Evolutionary conservation across 2,888 invertebrate species (phyloP).

Genomic region (Beris morrisii): DNA sequence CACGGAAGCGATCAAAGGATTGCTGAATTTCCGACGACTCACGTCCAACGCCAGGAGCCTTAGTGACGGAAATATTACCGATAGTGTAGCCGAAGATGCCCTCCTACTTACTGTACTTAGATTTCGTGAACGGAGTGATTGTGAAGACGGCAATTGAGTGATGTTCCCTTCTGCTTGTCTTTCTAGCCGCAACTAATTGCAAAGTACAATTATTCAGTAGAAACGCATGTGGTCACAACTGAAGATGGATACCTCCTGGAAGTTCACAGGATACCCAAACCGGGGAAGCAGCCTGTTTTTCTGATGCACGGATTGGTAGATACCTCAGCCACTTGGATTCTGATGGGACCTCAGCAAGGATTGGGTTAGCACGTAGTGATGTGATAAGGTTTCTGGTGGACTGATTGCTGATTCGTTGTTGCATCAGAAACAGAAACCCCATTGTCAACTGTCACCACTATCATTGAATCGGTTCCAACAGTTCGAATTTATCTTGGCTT

Average conservation of each 20-base stretch:
- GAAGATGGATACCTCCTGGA: conserved; percentile 77
- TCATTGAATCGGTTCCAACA: too few species aligned
- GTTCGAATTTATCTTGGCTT: neutral
- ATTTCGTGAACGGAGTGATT: too few species aligned
- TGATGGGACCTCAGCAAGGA: conserved; percentile 68
- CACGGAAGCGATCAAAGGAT: conserved; percentile 8
- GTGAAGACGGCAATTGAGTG: neutral
- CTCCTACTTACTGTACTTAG: conserved; percentile 10
- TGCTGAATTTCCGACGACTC: conserved; percentile 11
- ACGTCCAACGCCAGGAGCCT: neutral
- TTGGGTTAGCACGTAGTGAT: conserved; percentile 42
- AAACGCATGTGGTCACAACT: conserved; percentile 68
- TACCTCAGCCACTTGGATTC: conserved; percentile 73
- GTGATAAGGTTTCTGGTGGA: too few species aligned
- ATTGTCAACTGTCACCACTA: too few species aligned
- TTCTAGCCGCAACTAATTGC: conserved; percentile 59
- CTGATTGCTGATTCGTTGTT: too few species aligned
- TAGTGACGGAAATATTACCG: neutral
- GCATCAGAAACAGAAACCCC: too few species aligned
- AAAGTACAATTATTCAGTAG: conserved; percentile 67
- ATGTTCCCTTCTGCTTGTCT: neutral
- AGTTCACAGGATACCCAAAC: conserved; percentile 69
- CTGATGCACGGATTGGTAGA: conserved; percentile 73
- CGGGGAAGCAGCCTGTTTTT: conserved; percentile 62
- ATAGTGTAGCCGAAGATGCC: conserved; percentile 25